Conservation (phyloP, 2,113 vertebrate genomes). For the Lagopus muta region DNA sequence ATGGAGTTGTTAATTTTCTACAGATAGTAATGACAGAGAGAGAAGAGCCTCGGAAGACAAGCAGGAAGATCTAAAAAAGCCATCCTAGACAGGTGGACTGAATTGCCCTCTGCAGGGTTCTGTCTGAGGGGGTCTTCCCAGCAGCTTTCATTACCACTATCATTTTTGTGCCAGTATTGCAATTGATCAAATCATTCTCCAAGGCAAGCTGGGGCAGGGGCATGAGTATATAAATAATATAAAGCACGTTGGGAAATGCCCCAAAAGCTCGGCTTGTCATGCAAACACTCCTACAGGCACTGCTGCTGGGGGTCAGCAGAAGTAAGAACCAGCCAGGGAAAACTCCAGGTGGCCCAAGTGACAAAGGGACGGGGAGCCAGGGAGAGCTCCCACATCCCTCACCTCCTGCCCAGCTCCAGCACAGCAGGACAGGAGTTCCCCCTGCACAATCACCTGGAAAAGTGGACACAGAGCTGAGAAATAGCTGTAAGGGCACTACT, state of each 20-base stretch:
- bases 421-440: background rate
- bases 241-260: background rate
- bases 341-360: background rate
- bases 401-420: background rate
- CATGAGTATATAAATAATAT: background rate
- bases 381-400: no score
- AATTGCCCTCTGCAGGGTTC: background rate
- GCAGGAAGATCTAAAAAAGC: background rate
- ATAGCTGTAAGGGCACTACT: background rate
- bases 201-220: background rate
- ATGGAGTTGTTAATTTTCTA: conserved; percentile 22
- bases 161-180: background rate
- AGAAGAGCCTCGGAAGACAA: conserved; percentile 15
- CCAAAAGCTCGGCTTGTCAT: background rate
- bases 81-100: background rate
- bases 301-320: background rate
- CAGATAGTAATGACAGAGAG: background rate
- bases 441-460: background rate
- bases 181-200: background rate
- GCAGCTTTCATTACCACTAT: background rate
- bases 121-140: background rate
- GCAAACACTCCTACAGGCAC: accelerated
- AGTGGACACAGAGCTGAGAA: background rate
- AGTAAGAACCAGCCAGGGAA: background rate
- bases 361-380: background rate